Evolutionary conservation across 1,140 invertebrate species (phyloP).

Genomic region (Campoletis sonorensis): DNA sequence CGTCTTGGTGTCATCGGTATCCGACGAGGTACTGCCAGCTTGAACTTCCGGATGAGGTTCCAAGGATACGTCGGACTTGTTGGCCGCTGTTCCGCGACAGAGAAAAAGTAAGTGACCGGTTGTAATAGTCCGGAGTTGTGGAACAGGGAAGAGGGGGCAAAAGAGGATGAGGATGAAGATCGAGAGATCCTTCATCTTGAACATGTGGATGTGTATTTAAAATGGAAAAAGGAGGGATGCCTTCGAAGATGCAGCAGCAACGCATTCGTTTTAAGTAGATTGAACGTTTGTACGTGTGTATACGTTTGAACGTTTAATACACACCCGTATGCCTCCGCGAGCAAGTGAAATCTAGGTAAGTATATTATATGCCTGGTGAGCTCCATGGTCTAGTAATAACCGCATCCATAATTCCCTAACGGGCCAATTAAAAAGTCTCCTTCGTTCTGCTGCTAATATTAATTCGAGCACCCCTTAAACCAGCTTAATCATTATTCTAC

Average conservation of each 20-base stretch:
- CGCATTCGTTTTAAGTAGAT: constrained; percentile 45
- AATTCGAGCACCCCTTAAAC: constrained; percentile 58
- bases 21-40: constrained; percentile 67
- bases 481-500: background rate
- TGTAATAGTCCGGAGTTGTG: constrained; percentile 15
- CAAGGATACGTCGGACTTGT: constrained; percentile 72
- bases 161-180: background rate
- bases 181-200: background rate
- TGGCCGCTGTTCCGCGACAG: constrained; percentile 73
- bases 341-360: constrained; percentile 77
- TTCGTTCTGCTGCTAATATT: constrained; percentile 35
- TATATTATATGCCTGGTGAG: constrained; percentile 76
- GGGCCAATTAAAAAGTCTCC: constrained; percentile 67
- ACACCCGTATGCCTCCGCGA: constrained; percentile 49
- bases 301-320: background rate
- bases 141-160: background rate
- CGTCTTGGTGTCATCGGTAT: constrained; percentile 70
- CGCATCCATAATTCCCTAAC: constrained; percentile 69
- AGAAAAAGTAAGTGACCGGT: constrained; percentile 37
- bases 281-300: constrained; percentile 40
- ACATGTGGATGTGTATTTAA: background rate
- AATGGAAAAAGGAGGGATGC: constrained; percentile 21
- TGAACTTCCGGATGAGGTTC: constrained; percentile 67
- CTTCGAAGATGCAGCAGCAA: background rate
- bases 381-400: constrained; percentile 75